A percentile compares a stretch with the other conserved stretches of the same genome.
These are phyloP conservation scores for Sander lucioperca DNA, from an alignment of 2,113 vertebrate species.

Conservation along the genomic window DNA sequence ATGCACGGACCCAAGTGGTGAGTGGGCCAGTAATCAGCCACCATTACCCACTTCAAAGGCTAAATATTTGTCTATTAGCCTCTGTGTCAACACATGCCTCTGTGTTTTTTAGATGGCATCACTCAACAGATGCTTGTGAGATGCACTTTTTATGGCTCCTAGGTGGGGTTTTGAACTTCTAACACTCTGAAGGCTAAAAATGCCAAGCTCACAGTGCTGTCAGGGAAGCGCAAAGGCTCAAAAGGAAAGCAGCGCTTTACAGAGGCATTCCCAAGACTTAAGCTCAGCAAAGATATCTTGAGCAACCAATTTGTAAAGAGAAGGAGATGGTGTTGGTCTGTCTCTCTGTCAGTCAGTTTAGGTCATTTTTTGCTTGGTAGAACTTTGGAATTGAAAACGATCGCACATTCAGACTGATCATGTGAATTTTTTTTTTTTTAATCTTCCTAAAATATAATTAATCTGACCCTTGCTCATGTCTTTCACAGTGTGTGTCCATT, in stretches of 20 bases:
- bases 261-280: conserved; percentile 52
- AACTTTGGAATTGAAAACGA: conserved; percentile 1
- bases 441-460: conserved; percentile 1
- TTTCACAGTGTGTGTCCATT: neutral
- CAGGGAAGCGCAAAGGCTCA: conserved; percentile 25
- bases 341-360: conserved; percentile 45
- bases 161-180: conserved; percentile 53
- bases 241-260: conserved; percentile 36
- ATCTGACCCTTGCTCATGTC: neutral
- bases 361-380: neutral
- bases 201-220: conserved; percentile 47
- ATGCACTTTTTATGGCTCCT: conserved; percentile 43
- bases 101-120: neutral
- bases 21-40: conserved; percentile 48
- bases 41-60: conserved; percentile 57
- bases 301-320: conserved; percentile 68
- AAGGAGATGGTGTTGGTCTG: conserved; percentile 44
- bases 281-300: conserved; percentile 49
- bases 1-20: conserved; percentile 28
- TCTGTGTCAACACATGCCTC: conserved; percentile 25
- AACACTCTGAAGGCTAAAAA: conserved; percentile 51
- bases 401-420: conserved; percentile 1
- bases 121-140: conserved; percentile 47
- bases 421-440: neutral
- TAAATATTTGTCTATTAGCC: conserved; percentile 47